phyloP scores from a whole-genome alignment of 2,113 vertebrate species.

The Probosciger aterrimus region DNA sequence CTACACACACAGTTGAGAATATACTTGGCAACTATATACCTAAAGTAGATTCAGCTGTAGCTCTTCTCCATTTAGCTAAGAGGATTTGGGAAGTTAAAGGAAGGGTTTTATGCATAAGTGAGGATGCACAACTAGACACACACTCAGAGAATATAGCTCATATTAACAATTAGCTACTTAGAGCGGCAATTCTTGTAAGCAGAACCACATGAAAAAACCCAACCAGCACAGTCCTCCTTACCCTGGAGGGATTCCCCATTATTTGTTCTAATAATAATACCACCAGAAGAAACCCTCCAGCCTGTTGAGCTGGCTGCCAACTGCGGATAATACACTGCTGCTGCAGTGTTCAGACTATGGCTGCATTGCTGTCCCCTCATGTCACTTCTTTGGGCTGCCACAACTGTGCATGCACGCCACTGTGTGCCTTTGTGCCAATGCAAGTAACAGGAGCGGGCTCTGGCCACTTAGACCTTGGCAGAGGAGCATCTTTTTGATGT shows the following conservation, averaged over 20 bases:
- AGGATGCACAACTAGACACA: neutral
- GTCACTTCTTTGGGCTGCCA: accelerated
- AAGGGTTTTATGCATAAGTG: neutral
- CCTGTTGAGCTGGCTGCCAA: neutral
- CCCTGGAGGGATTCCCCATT: neutral
- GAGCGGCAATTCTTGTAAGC: neutral
- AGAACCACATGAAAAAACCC: neutral
- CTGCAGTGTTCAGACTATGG: accelerated
- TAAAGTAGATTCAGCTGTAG: neutral
- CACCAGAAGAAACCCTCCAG: neutral
- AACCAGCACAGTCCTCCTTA: neutral
- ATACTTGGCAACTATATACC: neutral
- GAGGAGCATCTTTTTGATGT: neutral
- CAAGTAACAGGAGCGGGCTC: neutral
- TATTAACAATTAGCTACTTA: neutral
- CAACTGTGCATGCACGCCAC: accelerated
- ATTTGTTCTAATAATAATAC: neutral
- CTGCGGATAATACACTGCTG: neutral
- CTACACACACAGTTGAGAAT: neutral
- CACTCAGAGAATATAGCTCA: neutral
- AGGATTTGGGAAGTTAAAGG: neutral
- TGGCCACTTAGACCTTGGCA: neutral
- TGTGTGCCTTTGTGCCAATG: neutral
- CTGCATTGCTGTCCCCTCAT: accelerated
- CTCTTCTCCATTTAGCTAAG: neutral